Evolutionary conservation across 2,888 invertebrate species (phyloP), one percentile per base, ranked within the genome.

Genomic region (Tortricodes alternella): DNA sequence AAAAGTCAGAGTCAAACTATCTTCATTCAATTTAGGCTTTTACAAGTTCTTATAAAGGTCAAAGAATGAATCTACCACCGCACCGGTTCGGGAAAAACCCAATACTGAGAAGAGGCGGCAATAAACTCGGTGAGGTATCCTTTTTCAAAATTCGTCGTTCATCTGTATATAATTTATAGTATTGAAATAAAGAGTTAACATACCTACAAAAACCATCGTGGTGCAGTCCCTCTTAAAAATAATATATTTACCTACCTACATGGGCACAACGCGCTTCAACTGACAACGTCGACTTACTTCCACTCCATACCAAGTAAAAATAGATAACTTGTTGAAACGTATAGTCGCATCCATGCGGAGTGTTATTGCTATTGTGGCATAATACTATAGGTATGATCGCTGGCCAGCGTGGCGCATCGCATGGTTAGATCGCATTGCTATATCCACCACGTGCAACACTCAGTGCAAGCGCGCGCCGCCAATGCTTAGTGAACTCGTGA

Each of bases 401-500:
- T n/a, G 29, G 39, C 16, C 29, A 27, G 44, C 29, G n/a, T n/a
- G n/a, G n/a, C n/a, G n/a, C n/a, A n/a, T n/a, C n/a, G n/a, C n/a
- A n/a, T n/a, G n/a, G n/a, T 65, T 59, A 55, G 57, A 34, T 61
- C 58, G 56, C 51, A 13, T 56, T 50, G 41, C 46, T 57, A 44
- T 60, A 62, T 58, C 55, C 52, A 52, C 58, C 59, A 59, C 58
- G 58, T 49, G 59, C 50, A 52, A 51, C 62, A 50, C 46, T 53
- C 43, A 58, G 62, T 66, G 66, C 67, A 59, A 68, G 67, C 60
- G 51, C 62, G 64, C 63, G 68, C 66, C 67, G 63, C 65, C 67
- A n/a, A n/a, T 73, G 68, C 71, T 76, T 71, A 70, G 71, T 68
- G 67, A 71, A 63, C 69, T 66, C 60, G 70, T 70, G 77, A 81